Percentiles rank a stretch among this genome's conserved stretches.
phyloP scores from a whole-genome alignment of 2,113 vertebrate genomes.

The Speoplatyrhinus poulsoni region DNA sequence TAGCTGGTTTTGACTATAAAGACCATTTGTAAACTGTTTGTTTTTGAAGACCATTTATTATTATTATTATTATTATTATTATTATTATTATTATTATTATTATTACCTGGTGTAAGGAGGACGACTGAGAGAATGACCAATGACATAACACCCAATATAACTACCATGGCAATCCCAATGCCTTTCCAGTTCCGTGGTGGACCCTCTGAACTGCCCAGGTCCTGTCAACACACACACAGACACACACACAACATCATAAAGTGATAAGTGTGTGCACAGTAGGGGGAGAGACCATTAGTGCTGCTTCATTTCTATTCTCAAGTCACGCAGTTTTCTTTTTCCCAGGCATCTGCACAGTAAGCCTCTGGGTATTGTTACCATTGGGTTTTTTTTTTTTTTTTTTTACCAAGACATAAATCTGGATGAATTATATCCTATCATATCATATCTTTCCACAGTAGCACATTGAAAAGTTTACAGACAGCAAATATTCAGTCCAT shows the following conservation, averaged over 20 bases:
- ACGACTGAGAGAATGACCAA: conserved; percentile 79
- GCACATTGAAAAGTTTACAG: conserved; percentile 30
- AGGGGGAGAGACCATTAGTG: conserved; percentile 64
- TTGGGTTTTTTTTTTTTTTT: not conserved
- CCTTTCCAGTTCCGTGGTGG: conserved; percentile 83
- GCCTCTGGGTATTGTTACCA: conserved; percentile 28
- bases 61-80: conserved; percentile 59
- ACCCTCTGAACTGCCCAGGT: conserved; percentile 71
- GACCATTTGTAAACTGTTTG: too few relatives aligned
- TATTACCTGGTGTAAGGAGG: conserved; percentile 79
- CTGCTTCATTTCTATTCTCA: conserved; percentile 65
- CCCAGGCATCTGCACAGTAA: conserved; percentile 38
- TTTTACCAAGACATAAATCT: conserved; percentile 36
- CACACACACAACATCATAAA: conserved; percentile 7
- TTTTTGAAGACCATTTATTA: not conserved
- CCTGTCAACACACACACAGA: conserved; percentile 60
- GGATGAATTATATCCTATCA: conserved; percentile 47
- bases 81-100: not conserved
- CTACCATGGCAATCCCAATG: conserved; percentile 81
- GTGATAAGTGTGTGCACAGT: conserved; percentile 35
- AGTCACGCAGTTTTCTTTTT: conserved; percentile 32
- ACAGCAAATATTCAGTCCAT: conserved; percentile 32
- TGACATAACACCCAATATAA: conserved; percentile 80
- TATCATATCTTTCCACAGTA: conserved; percentile 9
- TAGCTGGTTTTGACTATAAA: not conserved